Evolutionary conservation across 2,113 vertebrate species (phyloP), one percentile per base, ranked within the genome.

Genomic region (Mirounga angustirostris): DNA sequence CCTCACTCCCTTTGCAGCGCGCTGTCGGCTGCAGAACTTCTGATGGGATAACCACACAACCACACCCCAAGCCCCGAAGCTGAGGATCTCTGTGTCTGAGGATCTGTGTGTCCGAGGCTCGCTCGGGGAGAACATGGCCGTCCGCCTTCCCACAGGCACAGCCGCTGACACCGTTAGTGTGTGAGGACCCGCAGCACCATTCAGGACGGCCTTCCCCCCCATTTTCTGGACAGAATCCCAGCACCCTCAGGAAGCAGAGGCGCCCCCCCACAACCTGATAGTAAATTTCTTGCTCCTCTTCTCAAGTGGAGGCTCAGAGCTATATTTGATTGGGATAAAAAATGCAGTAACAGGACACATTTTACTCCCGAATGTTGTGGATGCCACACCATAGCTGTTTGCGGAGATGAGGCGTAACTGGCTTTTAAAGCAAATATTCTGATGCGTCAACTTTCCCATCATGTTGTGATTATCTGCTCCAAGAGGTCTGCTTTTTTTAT

Each of bases 81-180:
- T 30, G 8, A n/a, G 36, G 71, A 40, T 46, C 22, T 65, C 43
- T 14, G 26, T 12, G 2, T 16, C 80, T 30, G 8, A n/a, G 36
- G 71, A 40, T 46, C 22, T 65, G n/a, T 14, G 26, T 12, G 2
- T 16, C 59, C 11, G 21, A 6, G 14, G 19, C n/a, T 16, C 12
- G 43, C 26, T 71, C 14, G 10, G 90, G 40, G 92, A 36, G 63
- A 14, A 80, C 2, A 0, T 6, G 63, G 43, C 40, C 0, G 2
- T 4, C 18, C 33, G 40, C 54, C 22, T 2, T 26, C 9, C 2
- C 11, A 13, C 1, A 4, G 56, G 1, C 36, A n/a, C 13, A 4
- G 11, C 9, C 56, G 54, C 24, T 5, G 59, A 13, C 33, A 24
- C 52, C 13, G 28, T 12, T 67, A 26, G 63, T 0, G 0, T 24